phyloP scores from a whole-genome alignment of 2,888 invertebrate genomes.

The Zaprionus obscuricornis region DNA sequence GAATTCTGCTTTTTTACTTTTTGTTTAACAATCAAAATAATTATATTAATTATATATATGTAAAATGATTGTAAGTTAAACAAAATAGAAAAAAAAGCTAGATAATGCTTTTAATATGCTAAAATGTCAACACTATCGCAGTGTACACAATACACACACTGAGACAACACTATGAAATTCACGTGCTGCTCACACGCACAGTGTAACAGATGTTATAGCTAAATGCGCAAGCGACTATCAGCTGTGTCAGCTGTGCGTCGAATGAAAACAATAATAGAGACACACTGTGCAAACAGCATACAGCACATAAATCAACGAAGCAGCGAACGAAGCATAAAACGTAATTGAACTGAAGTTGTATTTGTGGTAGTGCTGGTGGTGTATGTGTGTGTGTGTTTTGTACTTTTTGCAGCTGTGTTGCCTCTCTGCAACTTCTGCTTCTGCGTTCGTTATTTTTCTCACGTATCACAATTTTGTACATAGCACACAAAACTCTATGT shows the following conservation, averaged over 20 bases:
- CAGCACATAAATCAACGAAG: constrained; percentile 48
- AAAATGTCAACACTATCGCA: constrained; percentile 8
- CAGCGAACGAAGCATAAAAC: constrained; percentile 46
- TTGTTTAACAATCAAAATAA: too few relatives aligned
- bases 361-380: constrained; percentile 33
- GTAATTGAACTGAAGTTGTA: constrained; percentile 50
- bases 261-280: not conserved
- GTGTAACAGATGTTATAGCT: constrained; percentile 26
- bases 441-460: constrained; percentile 60
- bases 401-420: constrained; percentile 42
- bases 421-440: constrained; percentile 18
- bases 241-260: constrained; percentile 2
- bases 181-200: constrained; percentile 56
- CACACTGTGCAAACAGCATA: constrained; percentile 33
- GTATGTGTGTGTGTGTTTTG: too few relatives aligned
- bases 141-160: constrained; percentile 1
- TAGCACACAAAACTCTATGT: constrained; percentile 18
- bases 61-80: too few relatives aligned
- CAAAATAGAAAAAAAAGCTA: too few relatives aligned
- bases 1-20: too few relatives aligned
- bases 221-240: not conserved
- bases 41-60: too few relatives aligned
- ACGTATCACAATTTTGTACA: constrained; percentile 54
- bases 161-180: too few relatives aligned
- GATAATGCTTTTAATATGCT: too few relatives aligned